phyloP scores from a whole-genome alignment of 2,888 invertebrate species.

The Cyclophora albipunctata region DNA sequence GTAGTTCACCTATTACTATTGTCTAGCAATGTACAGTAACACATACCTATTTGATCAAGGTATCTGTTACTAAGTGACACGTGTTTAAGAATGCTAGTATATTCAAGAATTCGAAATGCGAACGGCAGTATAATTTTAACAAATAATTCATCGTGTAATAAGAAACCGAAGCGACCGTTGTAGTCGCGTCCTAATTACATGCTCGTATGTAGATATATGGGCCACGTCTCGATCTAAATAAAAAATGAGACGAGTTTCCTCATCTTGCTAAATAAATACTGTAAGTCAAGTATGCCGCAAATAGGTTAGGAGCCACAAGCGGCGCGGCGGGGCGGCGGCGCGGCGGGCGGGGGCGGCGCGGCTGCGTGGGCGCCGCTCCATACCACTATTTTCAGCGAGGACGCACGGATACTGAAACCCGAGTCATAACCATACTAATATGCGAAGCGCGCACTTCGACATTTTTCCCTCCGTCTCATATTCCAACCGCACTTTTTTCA shows the following conservation, averaged over 20 bases:
- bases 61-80: too few species aligned
- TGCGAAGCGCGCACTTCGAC: conserved; percentile 24
- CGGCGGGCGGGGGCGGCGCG: conserved; percentile 23
- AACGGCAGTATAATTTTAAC: too few species aligned
- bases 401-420: conserved; percentile 64
- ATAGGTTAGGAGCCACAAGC: conserved; percentile 55
- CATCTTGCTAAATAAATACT: conserved; percentile 72
- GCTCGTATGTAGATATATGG: conserved; percentile 38
- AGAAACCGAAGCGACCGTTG: conserved; percentile 29
- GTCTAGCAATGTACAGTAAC: too few species aligned
- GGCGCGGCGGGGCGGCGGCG: conserved; percentile 28
- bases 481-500: conserved; percentile 21
- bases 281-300: conserved; percentile 64
- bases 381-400: conserved; percentile 72
- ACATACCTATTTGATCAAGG: too few species aligned
- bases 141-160: conserved; percentile 21
- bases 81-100: too few species aligned
- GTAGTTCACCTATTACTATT: too few species aligned
- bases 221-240: conserved; percentile 60
- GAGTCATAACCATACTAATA: conserved; percentile 51
- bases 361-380: conserved; percentile 29
- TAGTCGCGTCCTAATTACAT: conserved; percentile 47
- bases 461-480: conserved; percentile 21
- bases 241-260: conserved; percentile 65
- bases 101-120: too few species aligned